phyloP scores from a whole-genome alignment of 2,113 vertebrate species.

The Hyaena hyaena region DNA sequence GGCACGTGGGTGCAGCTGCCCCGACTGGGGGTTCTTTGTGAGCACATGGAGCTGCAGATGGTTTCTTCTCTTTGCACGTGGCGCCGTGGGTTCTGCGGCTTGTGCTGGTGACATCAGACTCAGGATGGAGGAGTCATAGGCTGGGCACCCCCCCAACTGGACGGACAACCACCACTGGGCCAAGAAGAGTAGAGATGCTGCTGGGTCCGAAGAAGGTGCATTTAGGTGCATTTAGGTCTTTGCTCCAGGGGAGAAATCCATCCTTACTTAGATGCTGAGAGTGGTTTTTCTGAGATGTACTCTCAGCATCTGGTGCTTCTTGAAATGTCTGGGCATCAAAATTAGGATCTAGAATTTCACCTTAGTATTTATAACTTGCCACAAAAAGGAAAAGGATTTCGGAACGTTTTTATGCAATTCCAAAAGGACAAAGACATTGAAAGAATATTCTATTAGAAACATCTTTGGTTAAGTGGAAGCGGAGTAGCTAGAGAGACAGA shows the following conservation, averaged over 20 bases:
- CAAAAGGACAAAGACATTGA: neutral
- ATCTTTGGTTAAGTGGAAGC: neutral
- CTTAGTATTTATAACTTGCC: neutral
- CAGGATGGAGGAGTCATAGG: neutral
- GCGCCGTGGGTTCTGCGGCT: neutral
- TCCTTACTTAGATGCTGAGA: neutral
- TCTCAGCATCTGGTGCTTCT: neutral
- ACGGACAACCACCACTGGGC: neutral
- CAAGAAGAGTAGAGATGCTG: neutral
- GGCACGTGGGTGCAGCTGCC: neutral
- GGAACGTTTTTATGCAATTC: neutral
- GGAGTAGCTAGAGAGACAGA: neutral
- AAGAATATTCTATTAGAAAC: neutral
- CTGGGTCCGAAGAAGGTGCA: neutral
- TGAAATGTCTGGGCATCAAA: neutral
- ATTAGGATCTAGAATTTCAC: neutral
- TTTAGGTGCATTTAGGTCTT: neutral
- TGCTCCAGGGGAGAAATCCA: neutral
- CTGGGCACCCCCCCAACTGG: neutral
- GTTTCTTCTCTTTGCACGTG: neutral
- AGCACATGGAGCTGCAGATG: neutral
- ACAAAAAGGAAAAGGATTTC: neutral
- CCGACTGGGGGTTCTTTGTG: neutral
- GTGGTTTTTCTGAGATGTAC: neutral
- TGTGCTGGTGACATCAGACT: neutral